phyloP scores from a whole-genome alignment of 2,113 vertebrate genomes.

The Pollimyrus isidori region DNA sequence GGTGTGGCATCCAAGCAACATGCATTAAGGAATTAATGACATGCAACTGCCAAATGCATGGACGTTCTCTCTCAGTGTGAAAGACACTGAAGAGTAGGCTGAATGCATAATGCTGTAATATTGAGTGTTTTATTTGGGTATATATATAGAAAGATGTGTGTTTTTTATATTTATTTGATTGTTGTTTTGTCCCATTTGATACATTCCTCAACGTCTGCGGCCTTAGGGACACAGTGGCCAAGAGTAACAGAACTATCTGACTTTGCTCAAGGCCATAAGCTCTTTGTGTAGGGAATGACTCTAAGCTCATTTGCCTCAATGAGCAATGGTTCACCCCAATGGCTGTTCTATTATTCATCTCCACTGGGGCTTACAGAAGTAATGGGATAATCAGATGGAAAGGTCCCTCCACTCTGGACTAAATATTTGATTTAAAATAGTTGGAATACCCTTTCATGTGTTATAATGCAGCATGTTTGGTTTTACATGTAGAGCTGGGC shows the following conservation, averaged over 20 bases:
- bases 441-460: neutral
- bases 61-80: neutral
- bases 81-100: neutral
- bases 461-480: neutral
- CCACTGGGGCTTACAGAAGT: conserved; percentile 11
- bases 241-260: conserved; percentile 9
- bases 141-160: neutral
- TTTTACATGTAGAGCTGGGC: neutral
- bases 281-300: conserved; percentile 14
- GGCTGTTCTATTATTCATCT: conserved; percentile 15
- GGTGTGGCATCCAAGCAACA: neutral
- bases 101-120: neutral
- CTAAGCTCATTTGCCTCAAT: conserved; percentile 15
- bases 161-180: neutral
- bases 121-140: neutral
- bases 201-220: neutral
- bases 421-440: conserved; percentile 17
- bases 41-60: neutral
- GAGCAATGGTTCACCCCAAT: neutral
- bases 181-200: neutral
- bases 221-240: neutral
- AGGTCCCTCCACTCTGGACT: neutral
- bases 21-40: neutral
- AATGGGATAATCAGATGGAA: conserved; percentile 11
- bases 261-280: conserved; percentile 12